phyloP scores from a whole-genome alignment of 1,140 invertebrate species.

The Drosophila sturtevanti region DNA sequence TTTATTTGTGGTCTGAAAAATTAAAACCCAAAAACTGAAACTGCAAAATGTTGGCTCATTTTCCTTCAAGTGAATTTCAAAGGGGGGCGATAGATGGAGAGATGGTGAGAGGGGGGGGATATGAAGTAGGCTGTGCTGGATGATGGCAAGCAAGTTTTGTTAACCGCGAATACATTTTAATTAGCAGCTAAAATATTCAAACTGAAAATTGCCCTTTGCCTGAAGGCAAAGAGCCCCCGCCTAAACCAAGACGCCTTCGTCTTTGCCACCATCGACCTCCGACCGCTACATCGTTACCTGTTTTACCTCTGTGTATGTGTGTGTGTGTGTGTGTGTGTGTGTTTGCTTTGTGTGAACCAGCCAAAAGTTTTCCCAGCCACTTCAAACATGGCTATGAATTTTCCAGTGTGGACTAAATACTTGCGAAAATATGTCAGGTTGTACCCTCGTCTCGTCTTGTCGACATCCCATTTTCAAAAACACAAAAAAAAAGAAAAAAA shows the following conservation, averaged over 20 bases:
- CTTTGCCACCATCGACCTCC: background rate
- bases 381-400: conserved; percentile 62
- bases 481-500: background rate
- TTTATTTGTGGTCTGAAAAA: conserved; percentile 61
- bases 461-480: conserved; percentile 4
- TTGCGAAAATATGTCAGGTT: conserved; percentile 50
- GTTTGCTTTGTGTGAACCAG: conserved; percentile 40
- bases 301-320: conserved; percentile 6
- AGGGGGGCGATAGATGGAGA: no score
- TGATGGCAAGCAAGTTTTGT: conserved; percentile 55
- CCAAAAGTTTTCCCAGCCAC: conserved; percentile 31
- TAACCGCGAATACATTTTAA: conserved; percentile 80
- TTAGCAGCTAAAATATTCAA: conserved; percentile 80
- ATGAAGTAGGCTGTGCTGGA: background rate
- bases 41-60: conserved; percentile 44
- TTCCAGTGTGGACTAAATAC: conserved; percentile 58
- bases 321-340: conserved; percentile 22
- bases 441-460: background rate
- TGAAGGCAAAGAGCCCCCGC: conserved; percentile 20
- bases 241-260: conserved; percentile 7
- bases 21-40: conserved; percentile 36
- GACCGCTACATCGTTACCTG: background rate
- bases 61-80: conserved; percentile 16
- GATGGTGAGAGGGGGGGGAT: no score
- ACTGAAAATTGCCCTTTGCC: conserved; percentile 77